Conservation (phyloP, 2,113 vertebrate genomes). For the Rhea americana region DNA sequence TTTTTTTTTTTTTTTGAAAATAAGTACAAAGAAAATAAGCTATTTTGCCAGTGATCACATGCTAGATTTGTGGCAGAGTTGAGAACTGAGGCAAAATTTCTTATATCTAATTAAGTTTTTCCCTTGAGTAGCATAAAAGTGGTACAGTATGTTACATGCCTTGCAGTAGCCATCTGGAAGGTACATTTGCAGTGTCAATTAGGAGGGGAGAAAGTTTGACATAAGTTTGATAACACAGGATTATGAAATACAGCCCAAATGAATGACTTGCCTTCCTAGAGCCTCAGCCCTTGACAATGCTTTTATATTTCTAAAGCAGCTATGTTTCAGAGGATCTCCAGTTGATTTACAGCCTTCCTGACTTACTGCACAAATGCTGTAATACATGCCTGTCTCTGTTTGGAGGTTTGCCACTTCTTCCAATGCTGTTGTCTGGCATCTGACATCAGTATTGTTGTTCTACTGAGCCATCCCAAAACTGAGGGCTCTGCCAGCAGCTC, state of each 20-base stretch:
- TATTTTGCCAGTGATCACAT: not conserved
- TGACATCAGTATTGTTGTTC: slow-evolving; percentile 2
- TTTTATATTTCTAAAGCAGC: not conserved
- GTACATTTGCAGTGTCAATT: not conserved
- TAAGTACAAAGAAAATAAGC: not conserved
- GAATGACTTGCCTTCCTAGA: not conserved
- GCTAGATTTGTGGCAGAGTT: not conserved
- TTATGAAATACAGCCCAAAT: not conserved
- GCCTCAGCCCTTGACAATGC: not conserved
- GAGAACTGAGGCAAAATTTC: not conserved
- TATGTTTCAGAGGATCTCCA: not conserved
- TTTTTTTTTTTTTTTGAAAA: not conserved
- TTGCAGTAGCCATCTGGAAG: not conserved
- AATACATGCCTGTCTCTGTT: not conserved
- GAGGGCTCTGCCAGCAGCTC: slow-evolving; percentile 9
- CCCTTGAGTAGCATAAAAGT: not conserved
- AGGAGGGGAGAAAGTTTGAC: not conserved
- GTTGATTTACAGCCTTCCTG: not conserved
- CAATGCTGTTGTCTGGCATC: slow-evolving; percentile 5
- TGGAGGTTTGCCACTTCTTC: not conserved
- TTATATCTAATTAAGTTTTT: not conserved
- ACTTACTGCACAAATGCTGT: not conserved
- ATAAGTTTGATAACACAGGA: not conserved
- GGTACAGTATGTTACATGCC: rapidly evolving
- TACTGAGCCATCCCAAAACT: not conserved